Base-by-base conservation (phyloP, 2,113 vertebrate genomes). In the Gnathonemus echidnorhynchus region DNA sequence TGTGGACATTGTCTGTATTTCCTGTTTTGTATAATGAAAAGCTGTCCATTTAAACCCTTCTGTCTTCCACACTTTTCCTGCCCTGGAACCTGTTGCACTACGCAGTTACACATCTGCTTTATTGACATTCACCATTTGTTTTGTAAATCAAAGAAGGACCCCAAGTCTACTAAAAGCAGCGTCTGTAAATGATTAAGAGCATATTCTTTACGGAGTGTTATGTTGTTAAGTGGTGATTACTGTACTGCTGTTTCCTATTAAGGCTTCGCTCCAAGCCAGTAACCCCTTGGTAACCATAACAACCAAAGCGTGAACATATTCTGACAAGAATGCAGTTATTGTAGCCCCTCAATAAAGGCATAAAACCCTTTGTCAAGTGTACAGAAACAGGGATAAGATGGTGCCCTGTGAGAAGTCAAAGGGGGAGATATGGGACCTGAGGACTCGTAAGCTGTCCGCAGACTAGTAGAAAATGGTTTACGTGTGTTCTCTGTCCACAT, bases 171-270 rank as follows among this genome's bases (percentile, higher is more conserved):
- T 85, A 24, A 45, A 85, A 48, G 83, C 45, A 1, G 4, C 74
- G 74, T 85, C 45, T 85, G 83, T 85, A 85, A 85, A 85, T 24
- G 83, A 85, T 85, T 46, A 85, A 85, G 83, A 45, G 39, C 42
- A 85, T 85, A 48, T 85, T 85, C 83, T 85, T 85, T 85, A 85
- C n/a, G 83, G 39, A 48, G 83, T 85, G 83, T n/a, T n/a, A 48
- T 85, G 45, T 85, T 21, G 45, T 85, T 85, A 85, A 85, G 45
- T 46, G 21, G 45, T 85, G 83, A 85, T 85, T 85, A 85, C 42
- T 48, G 17, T 85, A 48, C 39, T 85, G 83, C 42, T 85, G 83
- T 85, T 85, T 85, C 83, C 46, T 85, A 48, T 85, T 85, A 46
- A 45, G 19, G 45, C 39, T 85, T 80, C 6, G 17, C 74, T 39